These are phyloP conservation scores for Neoarius graeffei DNA, from an alignment of 2,113 vertebrate genomes.

Conservation along the genomic window DNA sequence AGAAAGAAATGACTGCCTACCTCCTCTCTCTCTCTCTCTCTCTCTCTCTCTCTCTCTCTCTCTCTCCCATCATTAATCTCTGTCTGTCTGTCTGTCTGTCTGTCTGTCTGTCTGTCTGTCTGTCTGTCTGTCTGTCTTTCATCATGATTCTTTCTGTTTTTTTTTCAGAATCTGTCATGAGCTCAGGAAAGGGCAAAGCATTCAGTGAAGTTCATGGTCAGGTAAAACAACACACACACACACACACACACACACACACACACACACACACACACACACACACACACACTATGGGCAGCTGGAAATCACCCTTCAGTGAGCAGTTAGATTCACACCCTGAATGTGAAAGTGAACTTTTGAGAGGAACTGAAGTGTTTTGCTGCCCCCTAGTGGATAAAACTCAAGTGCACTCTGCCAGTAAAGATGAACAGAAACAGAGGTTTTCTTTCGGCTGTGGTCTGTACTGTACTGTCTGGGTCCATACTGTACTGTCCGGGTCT, in stretches of 20 bases:
- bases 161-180: conserved; percentile 11
- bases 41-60: neutral
- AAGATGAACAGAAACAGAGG: neutral
- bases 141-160: neutral
- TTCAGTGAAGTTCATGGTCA: neutral
- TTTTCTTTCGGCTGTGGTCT: neutral
- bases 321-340: neutral
- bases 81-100: neutral
- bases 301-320: conserved; percentile 37
- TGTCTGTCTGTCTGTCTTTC: neutral
- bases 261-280: conserved; percentile 29
- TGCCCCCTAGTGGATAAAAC: conserved; percentile 7
- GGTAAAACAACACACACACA: conserved; percentile 16
- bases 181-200: neutral
- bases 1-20: neutral
- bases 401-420: neutral
- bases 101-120: neutral
- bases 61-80: neutral
- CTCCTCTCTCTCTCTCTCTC: neutral
- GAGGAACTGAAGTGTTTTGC: neutral
- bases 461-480: no score
- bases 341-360: conserved; percentile 5
- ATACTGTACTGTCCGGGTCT: no score
- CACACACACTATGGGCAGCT: neutral
- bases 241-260: conserved; percentile 26